These are phyloP conservation scores for Coendou prehensilis DNA, from an alignment of 2,797 vertebrate genomes.

Conservation along the genomic window DNA sequence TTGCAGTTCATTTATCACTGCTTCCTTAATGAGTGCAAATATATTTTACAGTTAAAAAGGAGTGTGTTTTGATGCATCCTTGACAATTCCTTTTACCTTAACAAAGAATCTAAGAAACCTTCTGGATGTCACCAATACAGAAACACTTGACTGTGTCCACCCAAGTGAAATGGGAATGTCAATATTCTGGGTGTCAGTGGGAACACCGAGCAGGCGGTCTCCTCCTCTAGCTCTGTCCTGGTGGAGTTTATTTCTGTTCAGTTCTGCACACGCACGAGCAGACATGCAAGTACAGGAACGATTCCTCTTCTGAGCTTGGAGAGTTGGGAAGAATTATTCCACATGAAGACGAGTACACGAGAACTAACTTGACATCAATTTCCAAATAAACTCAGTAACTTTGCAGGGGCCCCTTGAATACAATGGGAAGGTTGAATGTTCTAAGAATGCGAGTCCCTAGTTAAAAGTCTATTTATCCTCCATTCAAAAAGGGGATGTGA, in stretches of 20 bases:
- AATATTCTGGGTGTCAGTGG: neutral
- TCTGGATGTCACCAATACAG: neutral
- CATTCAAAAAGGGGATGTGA: neutral
- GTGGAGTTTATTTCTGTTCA: too few relatives aligned
- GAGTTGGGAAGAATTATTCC: neutral
- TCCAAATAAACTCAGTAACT: neutral
- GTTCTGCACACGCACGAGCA: neutral
- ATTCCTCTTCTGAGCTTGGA: neutral
- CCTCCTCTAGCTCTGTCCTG: too few relatives aligned
- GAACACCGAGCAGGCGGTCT: fast-evolving
- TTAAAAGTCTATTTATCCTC: neutral
- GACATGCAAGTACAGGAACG: fast-evolving
- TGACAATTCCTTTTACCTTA: neutral
- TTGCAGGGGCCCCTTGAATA: neutral
- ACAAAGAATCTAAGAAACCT: neutral
- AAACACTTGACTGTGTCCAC: neutral
- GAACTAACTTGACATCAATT: neutral
- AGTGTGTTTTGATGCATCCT: neutral
- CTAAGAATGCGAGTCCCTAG: neutral
- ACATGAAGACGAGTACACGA: neutral
- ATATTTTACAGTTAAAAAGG: neutral
- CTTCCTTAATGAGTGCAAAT: neutral
- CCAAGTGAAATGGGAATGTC: neutral
- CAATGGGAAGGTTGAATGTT: neutral
- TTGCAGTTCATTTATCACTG: neutral